A percentile compares a stretch with the other conserved stretches of the same genome.
phyloP scores from a whole-genome alignment of 2,888 invertebrate genomes.

The Synergus itoensis region DNA sequence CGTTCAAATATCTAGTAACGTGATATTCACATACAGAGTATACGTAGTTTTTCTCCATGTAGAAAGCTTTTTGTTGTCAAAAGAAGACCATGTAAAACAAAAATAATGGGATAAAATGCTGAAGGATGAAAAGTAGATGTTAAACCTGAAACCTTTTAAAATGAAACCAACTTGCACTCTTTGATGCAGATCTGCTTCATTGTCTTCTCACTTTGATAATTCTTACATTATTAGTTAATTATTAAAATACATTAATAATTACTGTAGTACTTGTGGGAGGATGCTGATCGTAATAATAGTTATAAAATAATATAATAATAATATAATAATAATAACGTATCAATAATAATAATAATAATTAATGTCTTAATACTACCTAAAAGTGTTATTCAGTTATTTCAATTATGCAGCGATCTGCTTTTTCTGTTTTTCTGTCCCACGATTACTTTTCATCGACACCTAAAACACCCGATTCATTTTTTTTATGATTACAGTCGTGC shows the following conservation, averaged over 20 bases:
- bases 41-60: no score
- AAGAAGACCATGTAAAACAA: slow-evolving; percentile 38
- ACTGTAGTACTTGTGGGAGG: slow-evolving; percentile 60
- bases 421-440: slow-evolving; percentile 24
- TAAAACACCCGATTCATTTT: slow-evolving; percentile 52
- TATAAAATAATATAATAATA: slow-evolving; percentile 63
- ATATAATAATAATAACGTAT: slow-evolving; percentile 48
- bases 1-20: no score
- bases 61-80: slow-evolving; percentile 34
- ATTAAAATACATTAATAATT: slow-evolving; percentile 66
- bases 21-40: no score
- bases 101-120: slow-evolving; percentile 52
- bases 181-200: slow-evolving; percentile 58
- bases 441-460: slow-evolving; percentile 52
- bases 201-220: slow-evolving; percentile 57
- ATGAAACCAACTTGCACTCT: slow-evolving; percentile 62
- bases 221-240: slow-evolving; percentile 63
- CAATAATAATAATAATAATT: slow-evolving; percentile 66
- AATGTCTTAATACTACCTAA: slow-evolving; percentile 71
- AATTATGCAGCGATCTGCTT: slow-evolving; percentile 59
- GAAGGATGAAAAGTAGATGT: slow-evolving; percentile 49
- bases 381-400: slow-evolving; percentile 66
- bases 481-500: slow-evolving; percentile 46
- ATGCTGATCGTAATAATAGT: slow-evolving; percentile 61
- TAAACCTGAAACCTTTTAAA: slow-evolving; percentile 66